Evolutionary conservation across 2,888 invertebrate genomes (phyloP), one percentile per base, ranked within the genome.

Genomic region (Drosophila mercatorum): DNA sequence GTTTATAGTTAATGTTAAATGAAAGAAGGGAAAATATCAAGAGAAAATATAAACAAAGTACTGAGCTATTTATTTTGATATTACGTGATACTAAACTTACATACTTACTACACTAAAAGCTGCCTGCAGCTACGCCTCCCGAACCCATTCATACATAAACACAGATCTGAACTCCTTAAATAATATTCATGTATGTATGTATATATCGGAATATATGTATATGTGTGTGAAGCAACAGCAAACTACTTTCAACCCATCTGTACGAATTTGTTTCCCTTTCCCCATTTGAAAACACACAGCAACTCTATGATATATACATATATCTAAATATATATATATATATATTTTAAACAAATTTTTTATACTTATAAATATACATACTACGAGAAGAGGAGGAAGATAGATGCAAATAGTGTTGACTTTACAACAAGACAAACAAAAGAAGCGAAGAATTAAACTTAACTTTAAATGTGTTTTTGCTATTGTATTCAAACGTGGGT

Each of bases 1-100:
- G 57, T 63, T 65, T 74, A 60, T 80, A 83, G 75, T 64, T 73
- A 69, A 73, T 61, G 49, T 65, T 68, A 44, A 59, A 59, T 40
- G 71, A 55, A 62, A 28, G 57, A 59, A 36, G 61, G 17, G 51
- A 51, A 22, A 68, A 57, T 60, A 78, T 67, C 55, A 71, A 68
- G 55, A 64, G 46, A 53, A 83, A 52, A 75, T 49, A 68, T 70
- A 55, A 71, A 67, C 60, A 79, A 88, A 75, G 89, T 89, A 86
- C 89, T 86, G 85, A 86, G 70, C 79, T 77, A 84, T 75, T 86
- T 84, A 79, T 86, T 83, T 86, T 89, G 85, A 86, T 89, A 87
- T 89, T 87, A 87, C 88, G 89, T 89, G 89, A 85, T 89, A 85
- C 87, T 89, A 81, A 84, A 87, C 82, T 84, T 69, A 72, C 56